These are phyloP conservation scores for Cladorhizidae sp. DNA, from an alignment of 37 sponge, comb jelly and placozoan genomes.

Conservation along the genomic window DNA sequence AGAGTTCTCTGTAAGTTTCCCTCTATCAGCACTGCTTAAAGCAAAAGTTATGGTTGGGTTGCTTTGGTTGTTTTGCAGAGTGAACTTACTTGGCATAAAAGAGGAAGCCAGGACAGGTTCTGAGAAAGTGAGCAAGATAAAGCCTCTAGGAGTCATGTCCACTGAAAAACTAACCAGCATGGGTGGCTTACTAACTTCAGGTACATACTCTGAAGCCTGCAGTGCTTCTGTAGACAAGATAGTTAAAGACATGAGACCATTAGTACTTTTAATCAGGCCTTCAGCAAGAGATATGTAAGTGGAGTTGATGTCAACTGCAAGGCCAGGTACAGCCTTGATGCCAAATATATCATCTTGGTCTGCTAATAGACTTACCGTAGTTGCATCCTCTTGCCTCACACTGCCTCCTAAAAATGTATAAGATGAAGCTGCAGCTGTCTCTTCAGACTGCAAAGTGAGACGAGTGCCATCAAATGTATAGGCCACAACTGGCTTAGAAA, in stretches of 20 bases:
- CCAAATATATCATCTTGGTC: constrained; percentile 67
- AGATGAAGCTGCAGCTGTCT: background rate
- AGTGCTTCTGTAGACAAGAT: constrained; percentile 52
- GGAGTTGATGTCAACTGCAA: constrained; percentile 49
- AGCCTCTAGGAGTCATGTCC: constrained; percentile 72
- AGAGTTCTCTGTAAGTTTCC: constrained; percentile 42
- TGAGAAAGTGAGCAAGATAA: constrained; percentile 65
- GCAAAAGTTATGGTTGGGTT: constrained; percentile 39
- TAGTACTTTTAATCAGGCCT: constrained; percentile 52
- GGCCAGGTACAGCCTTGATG: constrained; percentile 56
- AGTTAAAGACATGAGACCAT: constrained; percentile 40
- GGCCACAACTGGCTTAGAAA: constrained; percentile 55
- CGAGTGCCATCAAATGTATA: constrained; percentile 60
- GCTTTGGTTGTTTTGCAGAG: constrained; percentile 37
- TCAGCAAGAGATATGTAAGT: constrained; percentile 61
- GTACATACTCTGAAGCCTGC: constrained; percentile 36
- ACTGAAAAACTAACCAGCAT: constrained; percentile 62
- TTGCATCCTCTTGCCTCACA: constrained; percentile 15
- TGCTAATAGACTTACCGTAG: constrained; percentile 27
- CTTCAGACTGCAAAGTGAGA: constrained; percentile 62
- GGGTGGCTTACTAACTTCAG: constrained; percentile 46
- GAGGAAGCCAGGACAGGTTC: constrained; percentile 63
- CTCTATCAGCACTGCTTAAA: constrained; percentile 41
- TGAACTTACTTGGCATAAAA: constrained; percentile 41
- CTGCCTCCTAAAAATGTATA: constrained; percentile 64